These are phyloP conservation scores for Hypocryptadius cinnamomeus DNA, from an alignment of 2,113 vertebrate species.

Conservation along the genomic window DNA sequence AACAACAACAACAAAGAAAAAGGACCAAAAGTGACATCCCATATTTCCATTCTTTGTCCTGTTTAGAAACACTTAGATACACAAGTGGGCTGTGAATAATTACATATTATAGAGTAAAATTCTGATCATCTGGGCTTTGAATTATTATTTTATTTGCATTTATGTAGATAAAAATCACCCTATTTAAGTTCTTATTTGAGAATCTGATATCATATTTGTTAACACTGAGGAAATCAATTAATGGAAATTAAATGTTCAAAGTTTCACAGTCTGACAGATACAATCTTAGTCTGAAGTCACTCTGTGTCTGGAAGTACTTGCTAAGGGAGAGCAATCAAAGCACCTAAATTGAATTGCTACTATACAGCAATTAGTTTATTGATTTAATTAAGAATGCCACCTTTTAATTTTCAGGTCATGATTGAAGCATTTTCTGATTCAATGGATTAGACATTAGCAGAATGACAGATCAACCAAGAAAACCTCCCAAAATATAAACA, in stretches of 20 bases:
- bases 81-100: constrained; percentile 67
- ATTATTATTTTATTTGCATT: constrained; percentile 76
- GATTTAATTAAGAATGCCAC: constrained; percentile 95
- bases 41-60: constrained; percentile 27
- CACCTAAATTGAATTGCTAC: constrained; percentile 92
- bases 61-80: constrained; percentile 58
- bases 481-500: constrained; percentile 49
- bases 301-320: constrained; percentile 80
- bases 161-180: constrained; percentile 70
- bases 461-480: constrained; percentile 61
- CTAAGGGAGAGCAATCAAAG: constrained; percentile 84
- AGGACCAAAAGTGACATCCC: neutral
- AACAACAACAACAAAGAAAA: neutral
- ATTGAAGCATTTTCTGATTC: constrained; percentile 79
- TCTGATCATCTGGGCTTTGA: constrained; percentile 63
- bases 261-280: constrained; percentile 85
- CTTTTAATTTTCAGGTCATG: constrained; percentile 93
- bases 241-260: constrained; percentile 92
- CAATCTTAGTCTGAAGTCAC: constrained; percentile 81
- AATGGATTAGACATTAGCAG: constrained; percentile 70
- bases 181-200: constrained; percentile 71
- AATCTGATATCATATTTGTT: constrained; percentile 90
- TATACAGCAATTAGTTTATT: constrained; percentile 97
- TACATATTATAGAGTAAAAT: constrained; percentile 61
- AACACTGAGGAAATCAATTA: constrained; percentile 93